phyloP scores from a whole-genome alignment of 1,140 invertebrate genomes.

The Procambarus virginalis region DNA sequence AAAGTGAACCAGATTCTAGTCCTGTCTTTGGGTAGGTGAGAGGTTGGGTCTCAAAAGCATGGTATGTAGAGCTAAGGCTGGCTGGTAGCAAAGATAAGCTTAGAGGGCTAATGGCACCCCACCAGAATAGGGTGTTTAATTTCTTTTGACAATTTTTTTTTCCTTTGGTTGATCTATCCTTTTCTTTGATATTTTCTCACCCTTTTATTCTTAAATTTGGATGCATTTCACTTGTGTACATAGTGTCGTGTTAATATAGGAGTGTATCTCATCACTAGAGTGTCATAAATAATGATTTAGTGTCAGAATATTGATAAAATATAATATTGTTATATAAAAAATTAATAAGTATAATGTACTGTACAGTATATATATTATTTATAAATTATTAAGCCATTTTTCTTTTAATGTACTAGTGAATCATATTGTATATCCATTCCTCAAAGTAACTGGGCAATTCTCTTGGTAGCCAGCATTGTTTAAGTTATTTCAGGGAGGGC shows the following conservation, averaged over 20 bases:
- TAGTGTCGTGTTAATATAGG: background rate
- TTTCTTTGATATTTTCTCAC: background rate
- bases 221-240: background rate
- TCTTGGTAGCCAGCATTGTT: background rate
- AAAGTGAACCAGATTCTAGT: too few species aligned
- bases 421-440: background rate
- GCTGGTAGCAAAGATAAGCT: too few species aligned
- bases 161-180: background rate
- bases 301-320: background rate
- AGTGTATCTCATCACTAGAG: background rate
- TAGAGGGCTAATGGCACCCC: too few species aligned
- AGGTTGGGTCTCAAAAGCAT: too few species aligned
- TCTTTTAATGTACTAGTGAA: background rate
- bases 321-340: background rate
- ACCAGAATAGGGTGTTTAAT: too few species aligned
- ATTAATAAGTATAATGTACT: background rate
- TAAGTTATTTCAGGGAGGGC: too few species aligned
- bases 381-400: background rate
- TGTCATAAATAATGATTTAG: background rate
- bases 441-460: background rate
- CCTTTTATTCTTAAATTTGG: background rate
- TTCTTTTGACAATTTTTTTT: background rate
- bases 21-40: too few species aligned
- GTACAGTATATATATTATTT: background rate
- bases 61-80: too few species aligned